phyloP scores from a whole-genome alignment of 2,888 invertebrate species.

The Anaspis maculata region DNA sequence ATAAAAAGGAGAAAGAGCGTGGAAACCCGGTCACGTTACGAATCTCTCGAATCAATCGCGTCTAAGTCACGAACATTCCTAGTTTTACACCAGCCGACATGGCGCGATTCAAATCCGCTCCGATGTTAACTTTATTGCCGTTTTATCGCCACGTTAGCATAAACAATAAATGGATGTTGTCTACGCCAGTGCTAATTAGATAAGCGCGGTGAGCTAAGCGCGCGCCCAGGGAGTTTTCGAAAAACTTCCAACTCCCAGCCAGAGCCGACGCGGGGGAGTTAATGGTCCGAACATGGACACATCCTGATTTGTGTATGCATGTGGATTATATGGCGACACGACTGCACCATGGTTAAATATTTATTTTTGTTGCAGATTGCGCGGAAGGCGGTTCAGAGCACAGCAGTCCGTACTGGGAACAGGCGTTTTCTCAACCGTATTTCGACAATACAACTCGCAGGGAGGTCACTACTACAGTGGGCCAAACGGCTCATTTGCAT shows the following conservation, averaged over 20 bases:
- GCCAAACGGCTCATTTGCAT: conserved; percentile 77
- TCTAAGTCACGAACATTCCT: conserved; percentile 15
- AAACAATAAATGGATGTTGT: no score
- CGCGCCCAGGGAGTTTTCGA: no score
- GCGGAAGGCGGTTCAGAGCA: conserved; percentile 33
- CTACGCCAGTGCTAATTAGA: no score
- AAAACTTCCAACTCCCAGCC: no score
- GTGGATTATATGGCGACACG: conserved; percentile 7
- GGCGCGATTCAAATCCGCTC: conserved; percentile 12
- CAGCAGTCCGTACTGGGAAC: conserved; percentile 42
- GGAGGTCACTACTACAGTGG: conserved; percentile 79
- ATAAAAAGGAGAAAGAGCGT: conserved; percentile 9
- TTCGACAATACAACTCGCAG: conserved; percentile 81
- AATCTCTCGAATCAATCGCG: conserved; percentile 12
- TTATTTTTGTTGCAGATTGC: conserved; percentile 31
- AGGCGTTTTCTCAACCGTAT: conserved; percentile 78
- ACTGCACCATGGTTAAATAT: conserved; percentile 6
- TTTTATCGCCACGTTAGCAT: no score
- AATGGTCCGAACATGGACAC: no score
- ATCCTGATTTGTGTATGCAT: conserved; percentile 9
- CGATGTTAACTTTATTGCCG: no score
- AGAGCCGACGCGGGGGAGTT: no score
- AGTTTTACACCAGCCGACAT: conserved; percentile 12
- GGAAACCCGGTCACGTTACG: conserved; percentile 13
- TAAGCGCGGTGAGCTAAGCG: no score